Conservation (phyloP, 2,888 invertebrate species). For the Ennomos fuscantarius region DNA sequence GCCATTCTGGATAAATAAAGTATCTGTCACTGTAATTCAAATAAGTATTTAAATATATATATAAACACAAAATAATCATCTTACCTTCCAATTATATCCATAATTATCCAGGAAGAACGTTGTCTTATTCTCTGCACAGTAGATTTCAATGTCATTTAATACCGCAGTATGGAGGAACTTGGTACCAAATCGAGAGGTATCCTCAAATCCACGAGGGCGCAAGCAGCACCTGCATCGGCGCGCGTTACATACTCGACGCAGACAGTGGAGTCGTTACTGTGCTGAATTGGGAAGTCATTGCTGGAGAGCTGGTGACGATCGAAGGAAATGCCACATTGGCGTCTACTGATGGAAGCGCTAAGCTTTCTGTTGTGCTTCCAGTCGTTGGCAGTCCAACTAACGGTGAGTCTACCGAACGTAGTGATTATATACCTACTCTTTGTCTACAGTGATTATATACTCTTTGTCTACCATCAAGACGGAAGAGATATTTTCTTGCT, state of each 20-base stretch:
- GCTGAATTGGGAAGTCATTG: slow-evolving; percentile 67
- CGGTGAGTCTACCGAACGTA: slow-evolving; percentile 54
- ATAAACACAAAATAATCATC: too few relatives aligned
- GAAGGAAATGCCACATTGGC: slow-evolving; percentile 59
- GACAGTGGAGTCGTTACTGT: slow-evolving; percentile 55
- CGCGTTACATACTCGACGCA: slow-evolving; percentile 53
- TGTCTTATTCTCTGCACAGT: background rate
- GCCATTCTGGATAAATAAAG: too few relatives aligned
- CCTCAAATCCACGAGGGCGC: slow-evolving; percentile 52
- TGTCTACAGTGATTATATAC: too few relatives aligned
- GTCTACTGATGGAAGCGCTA: slow-evolving; percentile 58
- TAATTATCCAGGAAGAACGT: background rate
- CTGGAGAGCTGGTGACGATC: slow-evolving; percentile 53
- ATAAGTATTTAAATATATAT: too few relatives aligned
- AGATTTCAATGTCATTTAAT: background rate
- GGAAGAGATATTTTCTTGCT: too few relatives aligned
- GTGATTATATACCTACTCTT: too few relatives aligned
- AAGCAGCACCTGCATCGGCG: slow-evolving; percentile 60
- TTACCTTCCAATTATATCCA: too few relatives aligned
- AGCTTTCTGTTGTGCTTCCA: slow-evolving; percentile 56
- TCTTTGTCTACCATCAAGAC: too few relatives aligned
- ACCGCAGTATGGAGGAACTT: slow-evolving; percentile 68
- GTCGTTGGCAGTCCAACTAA: slow-evolving; percentile 45
- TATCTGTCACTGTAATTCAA: too few relatives aligned
- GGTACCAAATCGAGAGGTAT: slow-evolving; percentile 73